Percentiles rank a stretch among this genome's conserved stretches.
phyloP scores from a whole-genome alignment of 2,797 vertebrate species.

The Buphagus erythrorhynchus region DNA sequence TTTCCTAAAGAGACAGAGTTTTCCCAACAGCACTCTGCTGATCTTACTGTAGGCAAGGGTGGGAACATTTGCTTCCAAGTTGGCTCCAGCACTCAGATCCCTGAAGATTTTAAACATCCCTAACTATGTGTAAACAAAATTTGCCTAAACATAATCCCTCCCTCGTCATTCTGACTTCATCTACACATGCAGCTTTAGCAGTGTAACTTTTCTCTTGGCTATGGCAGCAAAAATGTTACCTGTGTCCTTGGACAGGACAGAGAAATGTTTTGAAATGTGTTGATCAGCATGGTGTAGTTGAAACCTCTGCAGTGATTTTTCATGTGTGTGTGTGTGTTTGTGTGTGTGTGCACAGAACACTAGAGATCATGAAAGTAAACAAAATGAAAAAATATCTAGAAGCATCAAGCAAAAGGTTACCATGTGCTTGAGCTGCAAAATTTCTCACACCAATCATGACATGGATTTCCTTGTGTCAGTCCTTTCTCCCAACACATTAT shows the following conservation, averaged over 20 bases:
- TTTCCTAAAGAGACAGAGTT: background rate
- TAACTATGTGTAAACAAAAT: background rate
- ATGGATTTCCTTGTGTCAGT: background rate
- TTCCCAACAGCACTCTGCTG: background rate
- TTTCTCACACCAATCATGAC: background rate
- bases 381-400: background rate
- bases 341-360: background rate
- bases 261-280: background rate
- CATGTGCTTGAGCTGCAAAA: background rate
- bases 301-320: background rate
- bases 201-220: background rate
- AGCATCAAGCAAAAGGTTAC: background rate
- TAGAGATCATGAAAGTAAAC: background rate
- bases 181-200: background rate
- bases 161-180: background rate
- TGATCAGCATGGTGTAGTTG: background rate
- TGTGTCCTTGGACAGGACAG: background rate
- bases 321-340: background rate
- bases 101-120: conserved; percentile 1
- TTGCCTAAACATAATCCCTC: background rate
- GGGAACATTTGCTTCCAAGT: background rate
- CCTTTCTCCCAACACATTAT: background rate
- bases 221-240: background rate
- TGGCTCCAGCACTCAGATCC: background rate
- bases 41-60: background rate